Evolutionary conservation across 2,797 vertebrate species (phyloP), one percentile per base, ranked within the genome.

Genomic region (Helostoma temminkii): DNA sequence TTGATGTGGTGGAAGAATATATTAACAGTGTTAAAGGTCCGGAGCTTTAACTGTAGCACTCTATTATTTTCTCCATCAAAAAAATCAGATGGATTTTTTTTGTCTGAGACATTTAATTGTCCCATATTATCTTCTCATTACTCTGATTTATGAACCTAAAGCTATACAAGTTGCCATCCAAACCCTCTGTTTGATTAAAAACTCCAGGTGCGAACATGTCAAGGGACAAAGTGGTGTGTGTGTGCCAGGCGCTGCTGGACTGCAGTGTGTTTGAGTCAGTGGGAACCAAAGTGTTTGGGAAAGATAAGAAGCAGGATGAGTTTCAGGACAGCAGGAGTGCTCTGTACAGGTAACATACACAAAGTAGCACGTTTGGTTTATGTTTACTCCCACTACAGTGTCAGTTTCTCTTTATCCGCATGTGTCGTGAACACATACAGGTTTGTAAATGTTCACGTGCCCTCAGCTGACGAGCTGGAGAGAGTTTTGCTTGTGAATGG

Each of bases 161-260:
- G 4, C 36, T 22, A 41, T 36, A 32, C 5, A 46, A 25, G 7
- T 15, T 12, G 11, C 11, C 0, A 12, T 52, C 54, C 22, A 9
- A 21, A 4, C 3, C n/a, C 11, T 69, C 24, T 79, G 14, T 67
- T 55, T 65, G 26, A 2, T 66, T 36, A 0, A 22, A 32, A 60
- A 63, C 25, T 28, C 85, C 91, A 63, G 94, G 95, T 5, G 86
- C 90, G 0, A 66, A 85, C 7, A 93, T 96, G 70, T 87, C 94
- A 18, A 94, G 96, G 12, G 88, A 92, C 52, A 96, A 96, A 86
- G 94, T 96, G 39, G 93, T 94, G 60, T 91, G 93, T 0, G 93
- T 98, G 4, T 98, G 97, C 78, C 98, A 98, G 53, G 94, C 94
- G 0, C 86, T 99, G 66, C 92, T 99, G 93, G 96, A 98, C 74